phyloP scores from a whole-genome alignment of 2,113 vertebrate genomes.

The Hemibagrus wyckioides region DNA sequence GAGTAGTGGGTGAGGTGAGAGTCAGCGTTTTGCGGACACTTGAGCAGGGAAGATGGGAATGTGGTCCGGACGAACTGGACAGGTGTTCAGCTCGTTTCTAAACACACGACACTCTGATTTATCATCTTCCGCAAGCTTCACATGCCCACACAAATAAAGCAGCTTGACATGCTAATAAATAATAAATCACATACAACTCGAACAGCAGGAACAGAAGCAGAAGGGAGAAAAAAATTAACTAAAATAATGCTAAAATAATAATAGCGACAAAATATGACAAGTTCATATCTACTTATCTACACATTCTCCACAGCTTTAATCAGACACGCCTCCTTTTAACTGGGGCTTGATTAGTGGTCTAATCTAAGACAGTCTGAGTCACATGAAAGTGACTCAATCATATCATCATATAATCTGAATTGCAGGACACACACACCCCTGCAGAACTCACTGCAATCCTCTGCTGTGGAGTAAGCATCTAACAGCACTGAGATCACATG shows the following conservation, averaged over 20 bases:
- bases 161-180: constrained; percentile 9
- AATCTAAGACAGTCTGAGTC: background rate
- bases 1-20: background rate
- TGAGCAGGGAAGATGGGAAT: background rate
- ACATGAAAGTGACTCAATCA: background rate
- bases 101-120: background rate
- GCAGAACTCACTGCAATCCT: background rate
- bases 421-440: background rate
- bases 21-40: constrained; percentile 8
- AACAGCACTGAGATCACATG: background rate
- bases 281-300: background rate
- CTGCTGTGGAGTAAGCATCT: background rate
- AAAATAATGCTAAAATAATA: background rate
- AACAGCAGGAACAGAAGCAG: background rate
- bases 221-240: background rate
- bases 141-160: background rate
- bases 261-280: background rate
- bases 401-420: background rate
- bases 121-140: constrained; percentile 1
- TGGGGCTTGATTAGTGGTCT: background rate
- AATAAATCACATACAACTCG: background rate
- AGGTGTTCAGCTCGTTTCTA: background rate
- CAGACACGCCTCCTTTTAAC: background rate
- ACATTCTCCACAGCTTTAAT: background rate
- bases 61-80: constrained; percentile 14